Base-by-base conservation (phyloP, 2,113 vertebrate species). In the Amblyornis subalaris region DNA sequence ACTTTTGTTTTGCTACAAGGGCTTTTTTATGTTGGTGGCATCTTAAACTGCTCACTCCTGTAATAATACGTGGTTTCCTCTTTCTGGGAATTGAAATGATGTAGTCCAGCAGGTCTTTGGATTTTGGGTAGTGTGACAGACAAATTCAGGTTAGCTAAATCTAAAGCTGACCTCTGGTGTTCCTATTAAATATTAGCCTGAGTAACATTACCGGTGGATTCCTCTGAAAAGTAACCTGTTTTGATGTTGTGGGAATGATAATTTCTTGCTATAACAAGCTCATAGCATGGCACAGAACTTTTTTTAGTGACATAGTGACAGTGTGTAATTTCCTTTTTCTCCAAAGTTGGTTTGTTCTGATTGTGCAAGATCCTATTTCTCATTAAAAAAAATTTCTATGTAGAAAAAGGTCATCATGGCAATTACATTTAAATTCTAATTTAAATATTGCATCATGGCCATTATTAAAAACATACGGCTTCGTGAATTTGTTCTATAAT, bases 321-420 rank as follows among this genome's bases (percentile, higher is more conserved):
- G 33, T 53, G 22, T n/a, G 3, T 73, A 26, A 24, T 91, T 95
- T 82, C 31, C 33, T 94, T 95, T 93, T 96, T 78, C 53, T 95
- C 40, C 51, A 60, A 85, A 91, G 29, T 38, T 9, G 6, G 17
- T 62, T 85, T 89, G 26, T 84, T 95, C 57, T 85, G 82, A 85
- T 85, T 95, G 75, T 93, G 73, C 86, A 94, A 90, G 83, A 89
- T 77, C 44, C 22, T 85, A 45, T 72, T 80, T 95, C 91, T 91
- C 83, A 58, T 93, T 28, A 2, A 17, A 85, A 69, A 77, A 48
- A 40, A 42, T 55, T 89, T 94, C 90, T 78, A 66, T 88, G 87
- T 88, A 88, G 88, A 87, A 84, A 88, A 83, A 85, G 57, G 19
- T 92, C 62, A 64, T 78, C 74, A 71, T 79, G 66, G 23, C 62